A percentile compares a stretch with the other conserved stretches of the same genome.
Conservation (phyloP, 2,113 vertebrate species). For the Tiliqua scincoides region DNA sequence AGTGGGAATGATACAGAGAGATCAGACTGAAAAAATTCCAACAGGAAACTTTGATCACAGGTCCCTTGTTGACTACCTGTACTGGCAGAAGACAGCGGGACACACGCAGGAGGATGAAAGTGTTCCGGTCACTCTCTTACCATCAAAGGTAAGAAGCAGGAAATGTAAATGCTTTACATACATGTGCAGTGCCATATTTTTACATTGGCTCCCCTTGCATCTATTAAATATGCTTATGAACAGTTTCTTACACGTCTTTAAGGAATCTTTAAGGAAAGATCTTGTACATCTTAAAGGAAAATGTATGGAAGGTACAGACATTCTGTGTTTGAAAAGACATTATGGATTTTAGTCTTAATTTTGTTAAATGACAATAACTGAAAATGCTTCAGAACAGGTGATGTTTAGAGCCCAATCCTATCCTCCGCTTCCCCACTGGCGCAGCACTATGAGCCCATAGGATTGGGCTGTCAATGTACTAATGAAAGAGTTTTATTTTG, state of each 20-base stretch:
- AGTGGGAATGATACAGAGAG: slow-evolving; percentile 91
- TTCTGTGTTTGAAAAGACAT: neutral
- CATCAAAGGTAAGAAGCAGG: slow-evolving; percentile 80
- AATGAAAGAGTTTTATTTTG: neutral
- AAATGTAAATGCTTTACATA: slow-evolving; percentile 36
- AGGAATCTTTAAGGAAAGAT: neutral
- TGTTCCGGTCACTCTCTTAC: slow-evolving; percentile 86
- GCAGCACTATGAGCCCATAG: no score
- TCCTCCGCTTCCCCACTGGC: no score
- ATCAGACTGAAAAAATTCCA: slow-evolving; percentile 91
- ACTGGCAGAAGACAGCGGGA: slow-evolving; percentile 93
- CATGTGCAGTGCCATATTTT: slow-evolving; percentile 19
- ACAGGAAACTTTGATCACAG: slow-evolving; percentile 92
- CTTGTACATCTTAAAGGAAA: no score
- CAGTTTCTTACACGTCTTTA: neutral
- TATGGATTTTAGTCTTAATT: neutral
- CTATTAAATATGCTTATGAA: neutral
- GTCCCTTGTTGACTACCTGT: slow-evolving; percentile 91
- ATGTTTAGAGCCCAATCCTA: no score
- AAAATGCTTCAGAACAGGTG: neutral
- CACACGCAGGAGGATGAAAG: slow-evolving; percentile 93
- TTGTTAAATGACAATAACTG: neutral
- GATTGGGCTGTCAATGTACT: neutral
- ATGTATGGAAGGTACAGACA: neutral
- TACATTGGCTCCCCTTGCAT: neutral